Evolutionary conservation across 2,888 invertebrate genomes (phyloP), one percentile per base, ranked within the genome.

Genomic region (Tethea ocularis): DNA sequence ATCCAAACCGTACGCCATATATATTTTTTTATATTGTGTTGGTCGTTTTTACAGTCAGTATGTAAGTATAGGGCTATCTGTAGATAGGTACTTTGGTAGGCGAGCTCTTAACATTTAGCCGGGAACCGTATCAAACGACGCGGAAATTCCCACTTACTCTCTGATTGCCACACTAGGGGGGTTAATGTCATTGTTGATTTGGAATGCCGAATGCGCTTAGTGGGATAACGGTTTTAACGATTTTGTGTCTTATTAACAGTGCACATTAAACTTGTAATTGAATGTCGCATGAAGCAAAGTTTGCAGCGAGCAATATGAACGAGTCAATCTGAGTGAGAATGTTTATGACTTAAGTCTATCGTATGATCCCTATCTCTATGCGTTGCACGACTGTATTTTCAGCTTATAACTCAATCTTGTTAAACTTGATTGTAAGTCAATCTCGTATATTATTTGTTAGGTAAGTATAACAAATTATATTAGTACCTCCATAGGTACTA

Each of bases 81-180:
- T 76, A 78, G 53, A 74, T 80, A 72, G 66, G 66, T 69, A 67
- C 78, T 74, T 78, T 77, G 78, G 70, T 75, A 76, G 76, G 75
- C 77, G 83, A 83, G 84, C 91, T 89, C 91, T 90, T 90, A 91
- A 89, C 90, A 91, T 91, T 89, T 89, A 86, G 88, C 85, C 75
- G 83, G 83, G 86, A 86, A 84, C 84, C 88, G 89, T 83, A 87
- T 81, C 88, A 88, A 91, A 91, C 91, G 91, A 88, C 83, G 90
- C 91, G 91, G 90, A 91, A 91, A 91, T 90, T 87, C 88, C 89
- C 91, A 91, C 90, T 91, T 90, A 91, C 86, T 88, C 87, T 80
- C 86, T 91, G 91, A 91, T 91, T 91, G 90, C 91, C 89, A 89
- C 91, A 90, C 89, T 91, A 89, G 88, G 87, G 85, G 87, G 88